Conservation (phyloP, 2,888 invertebrate species). For the Melanotus villosus region DNA sequence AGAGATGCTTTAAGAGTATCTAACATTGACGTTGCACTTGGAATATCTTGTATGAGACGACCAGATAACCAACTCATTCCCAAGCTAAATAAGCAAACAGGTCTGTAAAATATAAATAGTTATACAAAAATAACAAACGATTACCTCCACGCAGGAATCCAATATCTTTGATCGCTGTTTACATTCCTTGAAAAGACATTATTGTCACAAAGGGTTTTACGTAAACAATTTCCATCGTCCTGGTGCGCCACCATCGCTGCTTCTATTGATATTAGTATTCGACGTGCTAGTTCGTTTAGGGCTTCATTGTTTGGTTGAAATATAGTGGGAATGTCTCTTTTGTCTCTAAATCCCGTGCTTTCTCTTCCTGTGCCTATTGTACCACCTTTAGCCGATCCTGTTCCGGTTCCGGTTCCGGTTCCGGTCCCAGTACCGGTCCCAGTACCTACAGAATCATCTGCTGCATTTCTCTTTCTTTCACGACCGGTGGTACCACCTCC, state of each 20-base stretch:
- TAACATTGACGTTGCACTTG: conserved; percentile 70
- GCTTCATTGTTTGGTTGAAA: conserved; percentile 64
- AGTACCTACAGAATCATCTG: conserved; percentile 37
- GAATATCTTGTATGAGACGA: conserved; percentile 63
- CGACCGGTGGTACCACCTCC: conserved; percentile 17
- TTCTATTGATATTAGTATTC: conserved; percentile 73
- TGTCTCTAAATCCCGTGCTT: conserved; percentile 62
- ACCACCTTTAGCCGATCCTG: conserved; percentile 46
- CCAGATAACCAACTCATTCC: conserved; percentile 84
- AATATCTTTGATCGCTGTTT: conserved; percentile 73
- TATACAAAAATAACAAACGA: not conserved
- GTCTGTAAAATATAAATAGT: not conserved
- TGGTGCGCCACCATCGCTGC: conserved; percentile 70
- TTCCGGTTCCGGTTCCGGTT: too few species aligned
- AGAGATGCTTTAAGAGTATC: conserved; percentile 77
- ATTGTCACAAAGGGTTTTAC: conserved; percentile 77
- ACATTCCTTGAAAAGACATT: conserved; percentile 75
- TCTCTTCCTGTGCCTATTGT: conserved; percentile 66
- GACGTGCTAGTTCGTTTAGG: conserved; percentile 72
- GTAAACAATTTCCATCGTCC: conserved; percentile 74
- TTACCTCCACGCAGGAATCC: conserved; percentile 85
- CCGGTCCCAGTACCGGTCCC: conserved; percentile 32
- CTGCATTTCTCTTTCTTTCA: conserved; percentile 32
- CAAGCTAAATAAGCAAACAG: conserved; percentile 69
- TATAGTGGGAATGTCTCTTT: conserved; percentile 56